Percentiles rank a stretch among this genome's conserved stretches.
phyloP scores from a whole-genome alignment of 37 sponge, comb jelly and placozoan species.

The Halisarca cf. caerulea region DNA sequence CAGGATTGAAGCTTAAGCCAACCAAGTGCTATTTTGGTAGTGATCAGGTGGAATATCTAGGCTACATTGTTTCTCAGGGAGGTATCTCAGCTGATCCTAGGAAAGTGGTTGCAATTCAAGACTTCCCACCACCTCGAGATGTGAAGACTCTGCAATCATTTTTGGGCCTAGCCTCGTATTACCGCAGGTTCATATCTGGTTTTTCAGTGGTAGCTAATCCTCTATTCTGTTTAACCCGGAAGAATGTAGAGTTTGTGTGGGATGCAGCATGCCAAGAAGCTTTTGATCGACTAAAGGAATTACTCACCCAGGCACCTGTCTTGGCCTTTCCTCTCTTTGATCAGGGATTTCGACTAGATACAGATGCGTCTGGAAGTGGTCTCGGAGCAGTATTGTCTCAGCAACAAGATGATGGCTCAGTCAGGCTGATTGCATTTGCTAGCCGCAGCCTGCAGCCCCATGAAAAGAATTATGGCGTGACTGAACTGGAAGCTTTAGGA shows the following conservation, averaged over 20 bases:
- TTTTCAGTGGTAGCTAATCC: slow-evolving; percentile 26
- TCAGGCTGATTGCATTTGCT: slow-evolving; percentile 35
- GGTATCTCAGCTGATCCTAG: slow-evolving; percentile 34
- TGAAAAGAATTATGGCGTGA: slow-evolving; percentile 40
- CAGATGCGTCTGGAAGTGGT: slow-evolving; percentile 44
- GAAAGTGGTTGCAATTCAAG: slow-evolving; percentile 25
- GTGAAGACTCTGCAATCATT: slow-evolving; percentile 32
- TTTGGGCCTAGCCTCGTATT: slow-evolving; percentile 35
- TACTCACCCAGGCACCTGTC: slow-evolving; percentile 29
- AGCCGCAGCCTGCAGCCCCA: slow-evolving; percentile 33
- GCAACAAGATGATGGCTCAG: slow-evolving; percentile 13
- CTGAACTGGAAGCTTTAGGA: slow-evolving; percentile 48
- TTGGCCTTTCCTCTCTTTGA: slow-evolving; percentile 41
- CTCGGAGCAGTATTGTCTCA: slow-evolving; percentile 51
- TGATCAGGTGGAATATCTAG: slow-evolving; percentile 31
- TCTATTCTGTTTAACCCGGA: not conserved
- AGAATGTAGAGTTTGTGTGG: slow-evolving; percentile 29
- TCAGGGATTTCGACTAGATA: slow-evolving; percentile 29
- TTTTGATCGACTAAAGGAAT: slow-evolving; percentile 36
- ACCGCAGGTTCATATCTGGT: not conserved
- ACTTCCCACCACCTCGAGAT: slow-evolving; percentile 8
- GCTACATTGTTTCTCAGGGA: slow-evolving; percentile 36
- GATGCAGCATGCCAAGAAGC: slow-evolving; percentile 25
- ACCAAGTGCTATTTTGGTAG: slow-evolving; percentile 30
- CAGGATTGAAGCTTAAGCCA: slow-evolving; percentile 33